Base-by-base conservation (phyloP, 2,888 invertebrate species). In the Rhyacophila evoluta region DNA sequence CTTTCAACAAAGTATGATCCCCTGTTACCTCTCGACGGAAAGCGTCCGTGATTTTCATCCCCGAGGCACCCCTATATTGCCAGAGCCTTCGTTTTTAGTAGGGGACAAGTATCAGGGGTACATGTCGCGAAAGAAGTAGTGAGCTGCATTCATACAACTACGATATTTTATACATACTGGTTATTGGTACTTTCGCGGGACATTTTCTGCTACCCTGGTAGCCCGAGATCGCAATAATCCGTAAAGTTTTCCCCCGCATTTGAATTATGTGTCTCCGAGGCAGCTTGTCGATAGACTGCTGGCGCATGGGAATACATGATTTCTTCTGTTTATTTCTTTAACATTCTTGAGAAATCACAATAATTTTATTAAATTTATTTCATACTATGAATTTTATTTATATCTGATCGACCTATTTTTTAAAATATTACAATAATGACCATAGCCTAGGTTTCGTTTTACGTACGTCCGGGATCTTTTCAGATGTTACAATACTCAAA, bases 191-290 rank as follows among this genome's bases (percentile, higher is more conserved):
- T 55, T 67, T 67, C 28, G 27, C n/a, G 72, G 69, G 77, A 15
- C 69, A 33, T 33, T 15, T 70, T 36, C 71, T 25, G 41, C 75
- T 55, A 67, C 68, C 41, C 27, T 39, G 70, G 28, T 70, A 55
- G 72, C 37, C 77, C 37, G 11, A 55, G 38, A 55, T 67, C 77
- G 37, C 19, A n/a, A 73, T 77, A 77, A 77, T 77, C 77, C 77
- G 36, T 33, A 77, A 77, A 77, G 70, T 77, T 77, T 77, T 73
- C 77, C 73, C 73, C 77, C 41, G 77, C 72, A 77, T 77, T 77
- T 77, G 77, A 77, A 73, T 73, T 73, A 77, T 77, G 73, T 28
- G 77, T 77, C 77, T 77, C 77, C 73, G 27, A 77, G 77, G 77
- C 72, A 25, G 77, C 36, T 73, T 77, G 77, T 77, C 77, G 55